phyloP scores from a whole-genome alignment of 2,888 invertebrate genomes.

The Adelphocoris suturalis region DNA sequence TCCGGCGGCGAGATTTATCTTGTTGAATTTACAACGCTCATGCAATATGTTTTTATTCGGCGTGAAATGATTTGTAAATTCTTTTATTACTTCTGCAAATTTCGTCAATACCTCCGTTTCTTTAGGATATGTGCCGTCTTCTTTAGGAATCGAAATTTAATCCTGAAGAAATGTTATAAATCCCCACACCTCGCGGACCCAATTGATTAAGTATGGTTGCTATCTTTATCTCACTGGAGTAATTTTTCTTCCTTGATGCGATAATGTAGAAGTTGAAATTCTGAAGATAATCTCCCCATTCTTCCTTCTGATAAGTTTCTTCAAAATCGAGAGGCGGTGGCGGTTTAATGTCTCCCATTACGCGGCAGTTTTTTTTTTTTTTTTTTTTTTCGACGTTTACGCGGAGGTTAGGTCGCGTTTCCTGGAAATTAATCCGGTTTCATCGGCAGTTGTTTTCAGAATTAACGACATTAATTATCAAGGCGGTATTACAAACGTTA shows the following conservation, averaged over 20 bases:
- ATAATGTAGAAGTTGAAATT: conserved; percentile 24
- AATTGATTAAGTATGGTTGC: conserved; percentile 43
- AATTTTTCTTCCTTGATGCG: background rate
- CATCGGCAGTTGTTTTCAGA: no score
- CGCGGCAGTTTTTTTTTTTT: no score
- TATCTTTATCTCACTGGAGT: background rate
- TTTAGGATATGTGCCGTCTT: background rate
- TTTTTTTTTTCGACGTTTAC: no score
- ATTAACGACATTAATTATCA: no score
- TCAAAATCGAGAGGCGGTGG: conserved; percentile 42
- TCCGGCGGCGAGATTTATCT: no score
- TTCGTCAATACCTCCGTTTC: background rate
- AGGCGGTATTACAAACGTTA: no score
- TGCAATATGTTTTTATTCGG: conserved; percentile 18
- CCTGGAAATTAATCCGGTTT: no score
- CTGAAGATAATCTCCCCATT: background rate
- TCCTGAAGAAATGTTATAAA: background rate
- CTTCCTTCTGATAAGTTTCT: background rate
- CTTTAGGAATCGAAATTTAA: background rate
- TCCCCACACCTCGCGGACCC: background rate
- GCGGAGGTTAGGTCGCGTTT: no score
- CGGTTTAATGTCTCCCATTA: background rate
- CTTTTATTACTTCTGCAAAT: background rate
- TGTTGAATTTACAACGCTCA: conserved; percentile 50
- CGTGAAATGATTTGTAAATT: background rate